Percentiles rank a stretch among this genome's conserved stretches.
phyloP scores from a whole-genome alignment of 2,113 vertebrate species.

The Melozone crissalis region DNA sequence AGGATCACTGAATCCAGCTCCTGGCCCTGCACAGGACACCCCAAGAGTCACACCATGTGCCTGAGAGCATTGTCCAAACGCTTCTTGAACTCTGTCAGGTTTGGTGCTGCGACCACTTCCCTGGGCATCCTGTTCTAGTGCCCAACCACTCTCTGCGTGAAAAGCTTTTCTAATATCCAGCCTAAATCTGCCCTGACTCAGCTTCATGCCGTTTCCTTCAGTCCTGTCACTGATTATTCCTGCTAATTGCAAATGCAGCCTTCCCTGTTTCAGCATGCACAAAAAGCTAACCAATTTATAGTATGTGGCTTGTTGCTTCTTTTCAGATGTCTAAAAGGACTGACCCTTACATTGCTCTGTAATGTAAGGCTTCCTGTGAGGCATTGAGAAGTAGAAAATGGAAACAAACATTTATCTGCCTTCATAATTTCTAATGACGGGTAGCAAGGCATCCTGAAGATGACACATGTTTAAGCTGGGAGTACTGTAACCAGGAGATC shows the following conservation, averaged over 20 bases:
- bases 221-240: neutral
- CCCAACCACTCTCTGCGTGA: too few species aligned
- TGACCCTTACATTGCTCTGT: neutral
- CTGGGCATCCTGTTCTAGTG: neutral
- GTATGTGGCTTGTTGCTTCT: slow-evolving; percentile 20
- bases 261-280: neutral
- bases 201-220: neutral
- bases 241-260: neutral
- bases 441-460: slow-evolving; percentile 54
- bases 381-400: slow-evolving; percentile 14
- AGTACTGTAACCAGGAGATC: neutral
- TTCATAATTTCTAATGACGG: slow-evolving; percentile 50
- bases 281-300: neutral
- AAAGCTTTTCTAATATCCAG: neutral
- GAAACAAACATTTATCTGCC: slow-evolving; percentile 43
- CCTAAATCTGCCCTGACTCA: neutral
- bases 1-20: neutral
- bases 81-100: neutral
- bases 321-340: slow-evolving; percentile 15
- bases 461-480: neutral
- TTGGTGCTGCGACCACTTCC: neutral
- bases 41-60: neutral
- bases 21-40: neutral
- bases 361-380: slow-evolving; percentile 30
- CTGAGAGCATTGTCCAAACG: neutral